Base-by-base conservation (phyloP, 2,888 invertebrate genomes). In the Microctonus hyperodae region DNA sequence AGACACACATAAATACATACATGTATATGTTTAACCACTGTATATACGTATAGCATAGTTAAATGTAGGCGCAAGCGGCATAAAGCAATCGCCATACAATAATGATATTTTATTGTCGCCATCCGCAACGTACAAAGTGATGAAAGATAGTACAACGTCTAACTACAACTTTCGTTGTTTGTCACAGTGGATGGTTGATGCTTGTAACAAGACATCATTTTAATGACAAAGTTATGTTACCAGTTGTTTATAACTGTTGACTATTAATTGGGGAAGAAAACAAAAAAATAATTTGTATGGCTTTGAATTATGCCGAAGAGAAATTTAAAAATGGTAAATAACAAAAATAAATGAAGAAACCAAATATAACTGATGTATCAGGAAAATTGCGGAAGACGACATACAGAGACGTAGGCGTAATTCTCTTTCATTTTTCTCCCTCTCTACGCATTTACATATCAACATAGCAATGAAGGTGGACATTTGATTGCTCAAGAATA, bases 1-100 rank as follows among this genome's bases (percentile, higher is more conserved):
- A 79, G 74, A 75, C 73, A 65, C 66, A 69, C 69, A 48, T 65
- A 31, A 33, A 51, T 53, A 44, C 28, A 28, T 7, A 28, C 7
- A 28, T 23, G 50, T 13, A 50, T 50, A 50, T 2, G 33, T 20
- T 11, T 57, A 35, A 20, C 5, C 16, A 20, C 16, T 10, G 23
- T 13, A 33, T 37, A 23, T 58, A 6, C 5, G 35, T 9, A 58
- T 9, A 58, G 16, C 9, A 44, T 16, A 4, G 16, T n/a, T 44
- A 1, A 16, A 44, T 44, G 44, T 44, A 44, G 44, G 44, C 44
- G 44, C 44, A 44, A 44, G 44, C 44, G 44, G 44, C n/a, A 44
- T 44, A 44, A 44, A 44, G 16, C 16, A 44, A 44, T 44, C 44
- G 6, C 44, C 44, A 44, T n/a, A 44, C 44, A 44, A 44, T 44